Evolutionary conservation across 2,888 invertebrate species (phyloP).

Genomic region (Tromatobia lineatoria): DNA sequence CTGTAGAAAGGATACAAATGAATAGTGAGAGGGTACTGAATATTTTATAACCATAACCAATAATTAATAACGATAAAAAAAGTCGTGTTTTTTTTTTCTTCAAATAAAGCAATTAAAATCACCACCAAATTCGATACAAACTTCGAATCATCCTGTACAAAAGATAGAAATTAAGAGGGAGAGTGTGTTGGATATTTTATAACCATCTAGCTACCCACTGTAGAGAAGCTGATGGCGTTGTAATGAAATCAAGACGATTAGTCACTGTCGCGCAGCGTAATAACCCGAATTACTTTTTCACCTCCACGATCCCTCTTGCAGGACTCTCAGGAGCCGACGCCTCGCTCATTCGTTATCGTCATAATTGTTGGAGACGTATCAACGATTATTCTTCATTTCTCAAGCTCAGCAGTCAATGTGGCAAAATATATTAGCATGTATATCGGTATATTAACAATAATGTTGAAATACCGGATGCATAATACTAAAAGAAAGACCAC

Average conservation of each 20-base stretch:
- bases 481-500: not conserved
- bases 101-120: too few species aligned
- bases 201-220: not conserved
- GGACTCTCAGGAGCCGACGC: not conserved
- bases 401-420: constrained; percentile 20
- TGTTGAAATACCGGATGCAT: too few species aligned
- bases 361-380: constrained; percentile 56
- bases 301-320: constrained; percentile 36
- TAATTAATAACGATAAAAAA: too few species aligned
- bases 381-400: constrained; percentile 55
- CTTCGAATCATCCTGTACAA: not conserved
- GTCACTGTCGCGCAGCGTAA: constrained; percentile 67
- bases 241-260: constrained; percentile 69
- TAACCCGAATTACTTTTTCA: constrained; percentile 66
- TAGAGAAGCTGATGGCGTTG: constrained; percentile 30
- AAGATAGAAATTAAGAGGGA: not conserved
- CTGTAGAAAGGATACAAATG: too few species aligned
- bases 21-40: too few species aligned
- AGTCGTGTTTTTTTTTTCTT: too few species aligned
- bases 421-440: constrained; percentile 30
- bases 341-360: constrained; percentile 58
- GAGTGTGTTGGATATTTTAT: not conserved
- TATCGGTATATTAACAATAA: not conserved
- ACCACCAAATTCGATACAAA: not conserved
- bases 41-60: too few species aligned